Conservation (phyloP, 2,797 vertebrate species). For the Lophotriccus pileatus region DNA sequence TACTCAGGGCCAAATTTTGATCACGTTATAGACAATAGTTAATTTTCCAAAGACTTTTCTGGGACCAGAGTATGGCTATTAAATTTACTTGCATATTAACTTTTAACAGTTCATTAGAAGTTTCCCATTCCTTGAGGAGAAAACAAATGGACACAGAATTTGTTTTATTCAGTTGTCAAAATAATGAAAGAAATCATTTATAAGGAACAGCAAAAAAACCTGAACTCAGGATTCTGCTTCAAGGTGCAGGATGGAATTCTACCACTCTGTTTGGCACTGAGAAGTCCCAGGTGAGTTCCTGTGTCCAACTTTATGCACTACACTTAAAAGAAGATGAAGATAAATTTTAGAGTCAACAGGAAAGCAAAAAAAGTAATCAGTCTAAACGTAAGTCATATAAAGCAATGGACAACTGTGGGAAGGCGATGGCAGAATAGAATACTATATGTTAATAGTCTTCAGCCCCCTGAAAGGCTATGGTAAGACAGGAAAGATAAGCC, state of each 20-base stretch:
- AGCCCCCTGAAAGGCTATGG: background rate
- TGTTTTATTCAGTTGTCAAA: background rate
- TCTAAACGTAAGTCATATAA: background rate
- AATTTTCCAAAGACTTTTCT: conserved; percentile 2
- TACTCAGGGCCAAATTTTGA: background rate
- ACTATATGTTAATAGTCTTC: background rate
- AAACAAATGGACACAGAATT: background rate
- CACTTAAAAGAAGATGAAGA: background rate
- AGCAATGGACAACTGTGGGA: background rate
- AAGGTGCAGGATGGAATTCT: background rate
- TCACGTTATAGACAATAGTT: background rate
- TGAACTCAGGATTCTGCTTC: background rate
- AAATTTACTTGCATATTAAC: background rate
- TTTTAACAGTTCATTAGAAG: background rate
- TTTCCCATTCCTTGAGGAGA: background rate
- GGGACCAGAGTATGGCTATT: background rate
- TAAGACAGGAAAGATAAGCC: background rate
- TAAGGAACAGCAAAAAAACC: background rate
- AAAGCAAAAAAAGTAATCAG: background rate
- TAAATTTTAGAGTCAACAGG: background rate
- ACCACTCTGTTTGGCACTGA: background rate
- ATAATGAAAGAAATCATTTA: background rate
- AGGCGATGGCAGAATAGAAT: background rate
- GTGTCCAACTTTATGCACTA: background rate
- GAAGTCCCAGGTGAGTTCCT: background rate